These are phyloP conservation scores for Halocynthia aurantium DNA, from an alignment of 23 tunicate species.

Conservation along the genomic window DNA sequence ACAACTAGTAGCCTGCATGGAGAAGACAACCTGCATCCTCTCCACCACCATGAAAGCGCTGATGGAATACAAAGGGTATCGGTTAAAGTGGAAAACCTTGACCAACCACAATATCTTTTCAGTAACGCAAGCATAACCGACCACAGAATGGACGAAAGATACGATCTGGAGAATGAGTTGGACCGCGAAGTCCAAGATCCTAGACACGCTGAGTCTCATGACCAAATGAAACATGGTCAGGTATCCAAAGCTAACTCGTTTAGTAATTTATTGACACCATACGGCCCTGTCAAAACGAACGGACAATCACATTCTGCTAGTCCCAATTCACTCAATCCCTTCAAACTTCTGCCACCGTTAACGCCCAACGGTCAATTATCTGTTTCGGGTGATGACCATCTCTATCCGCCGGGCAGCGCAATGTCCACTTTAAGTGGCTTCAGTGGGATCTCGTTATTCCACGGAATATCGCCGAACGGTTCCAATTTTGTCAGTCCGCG, in stretches of 20 bases:
- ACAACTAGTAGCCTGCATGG: no score
- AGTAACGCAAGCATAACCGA: no score
- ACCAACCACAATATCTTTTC: neutral
- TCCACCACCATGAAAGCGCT: no score
- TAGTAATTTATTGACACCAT: no score
- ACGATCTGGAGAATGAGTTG: no score
- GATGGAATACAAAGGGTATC: neutral
- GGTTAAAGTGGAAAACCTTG: conserved; percentile 11
- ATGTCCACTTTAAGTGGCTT: conserved; percentile 69
- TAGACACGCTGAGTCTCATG: no score
- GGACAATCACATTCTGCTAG: neutral
- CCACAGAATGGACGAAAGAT: no score
- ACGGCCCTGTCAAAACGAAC: no score
- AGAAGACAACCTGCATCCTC: no score
- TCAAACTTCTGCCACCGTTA: conserved; percentile 83
- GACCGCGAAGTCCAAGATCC: no score
- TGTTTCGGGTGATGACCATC: conserved; percentile 32
- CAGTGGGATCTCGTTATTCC: conserved; percentile 63
- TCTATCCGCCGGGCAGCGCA: conserved; percentile 78
- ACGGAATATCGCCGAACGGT: conserved; percentile 57
- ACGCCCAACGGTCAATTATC: conserved; percentile 40
- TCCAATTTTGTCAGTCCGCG: conserved; percentile 70
- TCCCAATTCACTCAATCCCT: conserved; percentile 71
- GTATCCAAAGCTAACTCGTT: no score
- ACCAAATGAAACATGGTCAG: no score